Percentiles rank a stretch among this genome's conserved stretches.
Evolutionary conservation across 2,113 vertebrate genomes (phyloP).

Genomic region (Bolborhynchus lineola): DNA sequence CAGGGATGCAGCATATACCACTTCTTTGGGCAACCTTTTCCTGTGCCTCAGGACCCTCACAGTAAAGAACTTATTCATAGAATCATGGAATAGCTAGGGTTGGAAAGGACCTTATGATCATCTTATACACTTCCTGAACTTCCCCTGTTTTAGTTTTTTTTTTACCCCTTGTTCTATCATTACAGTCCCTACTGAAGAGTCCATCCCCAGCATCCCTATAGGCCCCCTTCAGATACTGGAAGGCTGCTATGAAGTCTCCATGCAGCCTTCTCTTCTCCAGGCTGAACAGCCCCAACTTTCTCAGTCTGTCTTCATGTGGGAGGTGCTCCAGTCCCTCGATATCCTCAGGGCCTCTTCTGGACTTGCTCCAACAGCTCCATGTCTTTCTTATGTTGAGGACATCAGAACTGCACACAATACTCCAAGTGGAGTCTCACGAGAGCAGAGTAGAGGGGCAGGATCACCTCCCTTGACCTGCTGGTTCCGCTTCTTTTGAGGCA

Average conservation of each 20-base stretch:
- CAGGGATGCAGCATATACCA: neutral
- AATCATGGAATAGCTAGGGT: too few species aligned
- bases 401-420: neutral
- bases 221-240: neutral
- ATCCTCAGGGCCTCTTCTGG: too few species aligned
- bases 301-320: neutral
- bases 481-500: neutral
- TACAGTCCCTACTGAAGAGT: neutral
- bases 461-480: neutral
- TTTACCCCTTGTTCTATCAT: neutral
- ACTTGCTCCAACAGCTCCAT: too few species aligned
- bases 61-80: neutral
- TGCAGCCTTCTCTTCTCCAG: neutral
- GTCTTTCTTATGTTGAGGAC: neutral
- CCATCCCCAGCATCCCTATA: neutral
- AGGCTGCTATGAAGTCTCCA: neutral
- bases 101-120: too few species aligned
- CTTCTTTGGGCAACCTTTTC: neutral
- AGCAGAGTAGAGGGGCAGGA: neutral
- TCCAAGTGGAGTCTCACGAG: neutral
- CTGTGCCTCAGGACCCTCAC: neutral
- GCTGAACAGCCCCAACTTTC: neutral
- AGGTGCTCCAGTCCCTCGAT: neutral
- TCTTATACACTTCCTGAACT: neutral
- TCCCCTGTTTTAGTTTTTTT: neutral